Evolutionary conservation across 64 coral and sea anemone genomes (phyloP), one percentile per base, ranked within the genome.

Genomic region (Acropora yongei): DNA sequence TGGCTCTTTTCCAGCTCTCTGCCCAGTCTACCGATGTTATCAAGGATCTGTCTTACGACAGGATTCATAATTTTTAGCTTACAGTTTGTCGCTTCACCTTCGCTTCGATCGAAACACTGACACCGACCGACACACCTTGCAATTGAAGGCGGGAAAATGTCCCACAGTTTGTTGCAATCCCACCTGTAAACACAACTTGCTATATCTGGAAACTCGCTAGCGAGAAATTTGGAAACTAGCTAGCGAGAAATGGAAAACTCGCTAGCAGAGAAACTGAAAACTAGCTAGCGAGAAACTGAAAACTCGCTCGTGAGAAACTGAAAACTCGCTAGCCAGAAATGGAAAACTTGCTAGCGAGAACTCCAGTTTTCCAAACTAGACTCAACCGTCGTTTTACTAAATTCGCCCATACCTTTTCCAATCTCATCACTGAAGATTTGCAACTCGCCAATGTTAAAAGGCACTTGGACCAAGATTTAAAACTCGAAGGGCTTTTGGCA

Each of bases 271-370:
- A 67, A 13, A 67, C 17, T 67, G 11, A 67, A 67, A 67, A 20
- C 69, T 41, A 18, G 69, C 1, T 2, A 72, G 20, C 69, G 69
- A 72, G 69, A 40, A 39, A 19, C 40, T 72, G 3, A 16, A 72
- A 72, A 72, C 69, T 67, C 63, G 63, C 63, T 67, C 11, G 17
- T 14, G 63, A 67, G 63, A 73, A 30, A 39, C 8, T 73, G n/a
- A 73, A 73, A 73, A 73, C 69, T 73, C 69, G 69, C 69, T 73
- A 39, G 69, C 69, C n/a, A 73, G 69, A 73, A 73, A 19, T 73
- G 20, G 16, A 73, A 73, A 73, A 73, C 69, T 73, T 20, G 69
- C 69, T 41, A 73, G 69, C 69, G 69, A 73, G 69, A 73, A 73
- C 51, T 55, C 6, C 6, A 55, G 51, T 10, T 55, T 68, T 10